These are phyloP conservation scores for Pterocles gutturalis DNA, from an alignment of 2,113 vertebrate species.

Conservation along the genomic window DNA sequence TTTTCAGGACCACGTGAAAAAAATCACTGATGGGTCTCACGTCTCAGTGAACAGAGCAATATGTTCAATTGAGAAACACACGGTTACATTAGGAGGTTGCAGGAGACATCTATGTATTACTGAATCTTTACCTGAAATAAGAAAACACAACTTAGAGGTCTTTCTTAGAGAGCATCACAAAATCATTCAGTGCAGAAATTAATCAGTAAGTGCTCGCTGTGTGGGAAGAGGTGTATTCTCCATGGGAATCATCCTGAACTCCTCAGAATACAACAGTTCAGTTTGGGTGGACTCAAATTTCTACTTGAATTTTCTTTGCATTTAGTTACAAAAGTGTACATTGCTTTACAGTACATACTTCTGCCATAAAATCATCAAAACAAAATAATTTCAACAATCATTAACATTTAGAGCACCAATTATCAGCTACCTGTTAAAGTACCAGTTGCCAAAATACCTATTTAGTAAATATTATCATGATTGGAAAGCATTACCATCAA, in stretches of 20 bases:
- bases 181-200: not conserved
- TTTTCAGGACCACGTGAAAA: not conserved
- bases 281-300: not conserved
- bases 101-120: not conserved
- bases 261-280: not conserved
- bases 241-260: not conserved
- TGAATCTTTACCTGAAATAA: not conserved
- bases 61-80: not conserved
- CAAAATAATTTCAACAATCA: not conserved
- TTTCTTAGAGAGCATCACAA: not conserved
- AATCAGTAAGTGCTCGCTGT: rapidly evolving
- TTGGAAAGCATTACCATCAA: not conserved
- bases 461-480: not conserved
- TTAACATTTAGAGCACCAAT: not conserved
- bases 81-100: not conserved
- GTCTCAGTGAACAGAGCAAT: not conserved
- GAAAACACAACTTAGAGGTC: not conserved
- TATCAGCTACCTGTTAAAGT: not conserved
- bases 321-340: not conserved
- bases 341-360: not conserved
- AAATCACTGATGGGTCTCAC: not conserved
- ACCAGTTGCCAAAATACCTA: not conserved
- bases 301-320: not conserved
- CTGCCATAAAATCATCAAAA: not conserved
- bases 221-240: not conserved